Conservation (phyloP, 2,797 vertebrate species). For the Sibirionetta formosa region DNA sequence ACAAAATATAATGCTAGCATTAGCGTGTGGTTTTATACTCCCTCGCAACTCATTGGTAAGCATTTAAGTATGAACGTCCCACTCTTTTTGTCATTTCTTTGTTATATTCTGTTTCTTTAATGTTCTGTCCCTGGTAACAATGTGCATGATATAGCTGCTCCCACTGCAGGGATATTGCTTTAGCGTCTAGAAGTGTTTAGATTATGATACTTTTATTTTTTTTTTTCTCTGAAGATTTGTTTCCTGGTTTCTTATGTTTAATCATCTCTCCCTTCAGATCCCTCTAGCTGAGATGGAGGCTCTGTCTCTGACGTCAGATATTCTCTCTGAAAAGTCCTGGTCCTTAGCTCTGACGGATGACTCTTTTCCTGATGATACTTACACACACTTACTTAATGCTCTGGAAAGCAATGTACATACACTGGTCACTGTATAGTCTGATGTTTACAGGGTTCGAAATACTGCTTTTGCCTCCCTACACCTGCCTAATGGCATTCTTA, state of each 20-base stretch:
- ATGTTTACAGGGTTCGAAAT: constrained; percentile 84
- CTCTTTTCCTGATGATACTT: constrained; percentile 94
- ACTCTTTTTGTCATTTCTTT: neutral
- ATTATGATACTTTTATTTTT: constrained; percentile 26
- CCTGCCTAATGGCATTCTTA: constrained; percentile 66
- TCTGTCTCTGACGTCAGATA: constrained; percentile 97
- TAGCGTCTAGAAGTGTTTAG: constrained; percentile 62
- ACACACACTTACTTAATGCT: constrained; percentile 94
- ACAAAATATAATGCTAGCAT: neutral
- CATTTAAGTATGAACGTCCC: neutral
- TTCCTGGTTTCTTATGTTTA: constrained; percentile 90
- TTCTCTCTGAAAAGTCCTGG: constrained; percentile 96
- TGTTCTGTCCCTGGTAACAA: neutral
- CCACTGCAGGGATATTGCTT: constrained; percentile 43
- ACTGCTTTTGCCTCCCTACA: constrained; percentile 39
- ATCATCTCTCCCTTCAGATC: constrained; percentile 97
- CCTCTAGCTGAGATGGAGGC: constrained; percentile 99
- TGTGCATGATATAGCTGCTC: constrained; percentile 50
- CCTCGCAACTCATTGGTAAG: constrained; percentile 17
- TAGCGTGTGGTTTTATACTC: constrained; percentile 53
- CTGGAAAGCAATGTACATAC: constrained; percentile 98
- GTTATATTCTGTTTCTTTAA: constrained; percentile 33
- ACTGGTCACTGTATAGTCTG: constrained; percentile 79
- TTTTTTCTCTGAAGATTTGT: constrained; percentile 52
- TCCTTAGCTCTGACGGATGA: constrained; percentile 98